These are phyloP conservation scores for Danio tinwini DNA, from an alignment of 2,797 vertebrate genomes.

Conservation along the genomic window DNA sequence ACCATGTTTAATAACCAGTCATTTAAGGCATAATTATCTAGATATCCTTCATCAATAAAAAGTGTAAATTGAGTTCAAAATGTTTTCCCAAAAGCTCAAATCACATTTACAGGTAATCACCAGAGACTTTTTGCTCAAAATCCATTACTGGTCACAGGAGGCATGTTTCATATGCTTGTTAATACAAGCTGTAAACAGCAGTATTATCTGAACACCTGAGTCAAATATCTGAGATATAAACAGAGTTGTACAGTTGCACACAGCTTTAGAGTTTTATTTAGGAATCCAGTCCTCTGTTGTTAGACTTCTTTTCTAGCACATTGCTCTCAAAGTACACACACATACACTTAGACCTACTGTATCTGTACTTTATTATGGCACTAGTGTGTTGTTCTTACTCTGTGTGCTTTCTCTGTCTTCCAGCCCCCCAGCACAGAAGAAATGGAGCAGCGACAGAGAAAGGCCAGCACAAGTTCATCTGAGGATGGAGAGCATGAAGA, in stretches of 20 bases:
- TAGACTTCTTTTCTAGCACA: neutral
- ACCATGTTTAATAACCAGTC: neutral
- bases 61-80: neutral
- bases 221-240: neutral
- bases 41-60: neutral
- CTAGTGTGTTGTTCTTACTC: neutral
- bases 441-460: constrained; percentile 36
- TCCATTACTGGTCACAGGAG: neutral
- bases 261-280: neutral
- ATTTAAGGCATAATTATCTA: neutral
- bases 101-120: neutral
- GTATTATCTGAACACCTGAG: neutral
- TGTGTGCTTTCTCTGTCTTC: neutral
- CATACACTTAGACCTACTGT: neutral
- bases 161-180: neutral
- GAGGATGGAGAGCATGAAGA: constrained; percentile 47
- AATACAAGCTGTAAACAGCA: neutral
- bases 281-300: neutral
- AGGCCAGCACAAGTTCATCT: constrained; percentile 52
- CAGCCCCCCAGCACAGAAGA: constrained; percentile 49
- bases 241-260: neutral
- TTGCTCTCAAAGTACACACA: neutral
- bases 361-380: neutral
- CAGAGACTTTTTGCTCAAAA: neutral
- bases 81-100: neutral